phyloP scores from a whole-genome alignment of 2,797 vertebrate species.

The Hydrocynus forskahlii region DNA sequence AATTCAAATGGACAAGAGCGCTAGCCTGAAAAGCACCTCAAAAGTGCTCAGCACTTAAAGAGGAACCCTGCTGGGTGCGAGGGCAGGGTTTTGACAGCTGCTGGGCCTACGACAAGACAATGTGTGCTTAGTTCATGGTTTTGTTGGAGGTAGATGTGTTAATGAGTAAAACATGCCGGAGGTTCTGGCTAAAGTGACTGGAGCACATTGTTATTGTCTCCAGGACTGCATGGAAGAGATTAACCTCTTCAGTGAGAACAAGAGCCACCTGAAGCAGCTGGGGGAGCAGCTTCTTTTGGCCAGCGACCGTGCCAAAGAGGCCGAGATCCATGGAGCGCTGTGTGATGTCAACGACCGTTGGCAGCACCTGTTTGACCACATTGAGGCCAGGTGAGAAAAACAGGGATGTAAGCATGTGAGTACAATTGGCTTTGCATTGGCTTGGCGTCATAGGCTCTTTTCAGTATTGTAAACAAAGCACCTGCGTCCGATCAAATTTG shows the following conservation, averaged over 20 bases:
- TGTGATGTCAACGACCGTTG: constrained; percentile 88
- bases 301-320: constrained; percentile 81
- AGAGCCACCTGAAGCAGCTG: constrained; percentile 89
- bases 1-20: constrained; percentile 14
- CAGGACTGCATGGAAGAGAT: constrained; percentile 98
- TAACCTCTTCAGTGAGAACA: constrained; percentile 90
- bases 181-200: no score
- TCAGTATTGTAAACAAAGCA: not conserved
- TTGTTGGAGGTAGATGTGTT: constrained; percentile 41
- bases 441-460: not conserved
- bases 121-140: constrained; percentile 16
- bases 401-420: not conserved
- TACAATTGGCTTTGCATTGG: not conserved
- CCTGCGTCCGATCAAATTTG: not conserved
- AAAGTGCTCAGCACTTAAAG: constrained; percentile 15
- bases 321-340: constrained; percentile 86
- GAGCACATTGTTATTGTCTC: constrained; percentile 40
- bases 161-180: constrained; percentile 34
- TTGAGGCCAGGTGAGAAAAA: constrained; percentile 87
- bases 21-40: constrained; percentile 4
- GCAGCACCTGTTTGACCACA: constrained; percentile 90
- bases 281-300: constrained; percentile 88
- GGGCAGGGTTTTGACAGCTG: constrained; percentile 47
- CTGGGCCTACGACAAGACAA: constrained; percentile 21
- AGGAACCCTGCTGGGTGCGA: constrained; percentile 27